A percentile compares a stretch with the other conserved stretches of the same genome.
Evolutionary conservation across 2,113 vertebrate species (phyloP).

Genomic region (Beaufortia kweichowensis): DNA sequence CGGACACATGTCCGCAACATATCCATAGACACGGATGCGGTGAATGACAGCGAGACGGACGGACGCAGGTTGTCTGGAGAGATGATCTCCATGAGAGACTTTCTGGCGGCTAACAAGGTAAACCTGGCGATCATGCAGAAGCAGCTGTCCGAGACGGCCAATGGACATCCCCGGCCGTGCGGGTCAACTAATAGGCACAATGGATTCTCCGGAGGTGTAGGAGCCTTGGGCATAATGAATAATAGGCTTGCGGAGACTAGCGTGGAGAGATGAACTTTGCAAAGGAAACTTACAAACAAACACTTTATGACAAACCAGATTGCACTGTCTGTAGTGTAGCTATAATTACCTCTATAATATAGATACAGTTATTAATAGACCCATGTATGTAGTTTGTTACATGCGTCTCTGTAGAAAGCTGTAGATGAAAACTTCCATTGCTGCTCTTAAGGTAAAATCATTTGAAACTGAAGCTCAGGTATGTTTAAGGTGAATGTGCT

Average conservation of each 20-base stretch:
- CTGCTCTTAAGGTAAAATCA: slow-evolving; percentile 31
- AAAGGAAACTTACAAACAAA: not conserved
- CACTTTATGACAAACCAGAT: slow-evolving; percentile 13
- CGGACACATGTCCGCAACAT: slow-evolving; percentile 74
- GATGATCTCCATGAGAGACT: slow-evolving; percentile 95
- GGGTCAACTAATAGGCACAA: slow-evolving; percentile 75
- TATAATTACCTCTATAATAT: not conserved
- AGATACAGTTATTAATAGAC: slow-evolving; percentile 6
- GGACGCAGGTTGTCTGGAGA: slow-evolving; percentile 90
- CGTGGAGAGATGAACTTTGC: slow-evolving; percentile 74
- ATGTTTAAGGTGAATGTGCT: slow-evolving; percentile 3
- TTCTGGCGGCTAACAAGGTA: slow-evolving; percentile 89
- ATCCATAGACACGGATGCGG: slow-evolving; percentile 85
- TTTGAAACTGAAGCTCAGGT: slow-evolving; percentile 37
- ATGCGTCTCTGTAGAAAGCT: not conserved
- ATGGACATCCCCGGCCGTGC: slow-evolving; percentile 79
- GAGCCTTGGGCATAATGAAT: slow-evolving; percentile 95
- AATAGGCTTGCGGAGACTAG: slow-evolving; percentile 94
- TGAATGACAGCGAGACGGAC: slow-evolving; percentile 87
- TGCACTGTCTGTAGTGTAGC: slow-evolving; percentile 23
- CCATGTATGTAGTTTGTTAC: not conserved
- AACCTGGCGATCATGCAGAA: slow-evolving; percentile 94
- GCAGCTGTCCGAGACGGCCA: slow-evolving; percentile 89
- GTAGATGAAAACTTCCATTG: slow-evolving; percentile 16
- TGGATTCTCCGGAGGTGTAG: slow-evolving; percentile 90